Evolutionary conservation across 1,140 invertebrate species (phyloP), one percentile per base, ranked within the genome.

Genomic region (Drosophila albomicans): DNA sequence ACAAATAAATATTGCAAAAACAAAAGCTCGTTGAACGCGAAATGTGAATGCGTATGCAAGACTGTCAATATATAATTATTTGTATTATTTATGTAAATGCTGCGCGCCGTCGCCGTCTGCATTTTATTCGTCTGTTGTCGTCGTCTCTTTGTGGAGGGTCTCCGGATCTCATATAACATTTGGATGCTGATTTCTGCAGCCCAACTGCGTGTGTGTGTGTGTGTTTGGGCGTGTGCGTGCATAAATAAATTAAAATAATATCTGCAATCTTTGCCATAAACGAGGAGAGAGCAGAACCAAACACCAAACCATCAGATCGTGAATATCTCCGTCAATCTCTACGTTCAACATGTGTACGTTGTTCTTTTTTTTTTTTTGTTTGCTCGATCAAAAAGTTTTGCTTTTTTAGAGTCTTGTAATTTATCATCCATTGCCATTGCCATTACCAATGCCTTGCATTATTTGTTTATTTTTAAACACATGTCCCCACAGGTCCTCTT

Each of bases 191-290:
- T 74, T 76, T 77, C 62, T 67, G 59, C 67, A 52, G 45, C n/a
- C 67, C 30, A 32, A 6, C 30, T 32, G 30, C 2, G 35, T 38
- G 6, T 43, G 51, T 48, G 75, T 48, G 75, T 38, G 38, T 57
- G 51, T 64, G 58, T 67, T 45, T 32, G 77, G 57, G 56, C 41
- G 69, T 77, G 48, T 79, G 64, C 76, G 75, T 82, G 84, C 73
- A 88, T 80, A 87, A 87, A 87, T 87, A 87, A 87, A 88, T 88
- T 88, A 82, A 30, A 71, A 88, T 85, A 88, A 86, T 86, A 86
- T 88, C 80, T 82, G 84, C 82, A 86, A 79, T 82, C 72, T 79
- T 77, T 77, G 76, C 72, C 59, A 73, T 76, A 72, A 79, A 72
- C 16, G 57, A 32, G 32, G 43, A 48, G 15, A 62, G 15, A 69